These are phyloP conservation scores for Trichogramma pretiosum DNA, from an alignment of 1,140 invertebrate genomes.

Conservation along the genomic window DNA sequence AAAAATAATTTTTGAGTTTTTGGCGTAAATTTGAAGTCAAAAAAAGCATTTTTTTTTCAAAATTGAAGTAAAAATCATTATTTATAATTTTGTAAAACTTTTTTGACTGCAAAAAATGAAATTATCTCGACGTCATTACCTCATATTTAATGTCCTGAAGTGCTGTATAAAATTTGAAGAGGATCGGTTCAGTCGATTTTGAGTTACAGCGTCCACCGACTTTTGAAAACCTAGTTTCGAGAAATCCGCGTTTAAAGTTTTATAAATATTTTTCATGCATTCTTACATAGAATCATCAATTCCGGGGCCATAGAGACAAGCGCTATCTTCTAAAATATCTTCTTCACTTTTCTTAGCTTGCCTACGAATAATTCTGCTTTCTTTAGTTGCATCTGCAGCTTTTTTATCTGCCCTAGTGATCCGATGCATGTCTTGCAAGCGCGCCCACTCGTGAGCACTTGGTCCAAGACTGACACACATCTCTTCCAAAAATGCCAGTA, in stretches of 20 bases:
- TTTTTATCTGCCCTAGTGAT: background rate
- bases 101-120: no score
- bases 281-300: background rate
- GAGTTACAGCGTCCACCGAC: slow-evolving; percentile 13
- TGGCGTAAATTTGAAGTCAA: slow-evolving; percentile 11
- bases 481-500: background rate
- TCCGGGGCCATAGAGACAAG: background rate
- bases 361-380: background rate
- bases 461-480: background rate
- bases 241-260: slow-evolving; percentile 6
- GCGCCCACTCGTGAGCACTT: background rate
- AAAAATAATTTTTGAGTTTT: slow-evolving; percentile 13
- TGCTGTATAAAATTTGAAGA: slow-evolving; percentile 18
- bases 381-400: background rate
- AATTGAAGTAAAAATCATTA: slow-evolving; percentile 4
- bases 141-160: slow-evolving; percentile 13
- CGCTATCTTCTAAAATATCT: no score
- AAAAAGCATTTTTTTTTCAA: slow-evolving; percentile 5
- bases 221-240: slow-evolving; percentile 15
- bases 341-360: background rate
- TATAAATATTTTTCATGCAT: background rate
- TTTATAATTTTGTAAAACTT: slow-evolving; percentile 9
- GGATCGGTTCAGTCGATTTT: slow-evolving; percentile 16
- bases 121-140: slow-evolving; percentile 13
- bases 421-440: no score